A percentile compares a stretch with the other conserved stretches of the same genome.
These are phyloP conservation scores for Pedicia rivosa DNA, from an alignment of 2,888 invertebrate genomes.

Conservation along the genomic window DNA sequence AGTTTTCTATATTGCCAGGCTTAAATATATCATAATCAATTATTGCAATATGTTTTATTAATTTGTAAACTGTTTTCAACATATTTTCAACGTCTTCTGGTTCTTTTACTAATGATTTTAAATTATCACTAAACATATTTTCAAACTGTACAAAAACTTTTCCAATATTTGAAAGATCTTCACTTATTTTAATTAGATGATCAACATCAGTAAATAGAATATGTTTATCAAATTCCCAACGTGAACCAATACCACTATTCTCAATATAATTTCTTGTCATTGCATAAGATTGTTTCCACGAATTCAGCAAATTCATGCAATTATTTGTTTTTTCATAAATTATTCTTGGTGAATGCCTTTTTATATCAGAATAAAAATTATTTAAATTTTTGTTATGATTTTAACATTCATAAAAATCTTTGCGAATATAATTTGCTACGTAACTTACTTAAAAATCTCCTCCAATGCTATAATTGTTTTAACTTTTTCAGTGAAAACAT, in stretches of 20 bases:
- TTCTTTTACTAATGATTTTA: slow-evolving; percentile 75
- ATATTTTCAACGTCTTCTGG: slow-evolving; percentile 76
- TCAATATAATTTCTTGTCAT: slow-evolving; percentile 72
- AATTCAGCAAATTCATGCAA: slow-evolving; percentile 25
- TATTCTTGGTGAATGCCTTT: slow-evolving; percentile 21
- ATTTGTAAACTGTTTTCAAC: slow-evolving; percentile 58
- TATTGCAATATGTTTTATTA: slow-evolving; percentile 57
- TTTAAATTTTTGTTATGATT: not conserved
- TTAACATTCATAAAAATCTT: not conserved
- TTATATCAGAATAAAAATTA: slow-evolving; percentile 4
- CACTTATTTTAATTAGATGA: slow-evolving; percentile 65
- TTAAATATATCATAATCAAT: slow-evolving; percentile 74
- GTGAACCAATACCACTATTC: slow-evolving; percentile 61
- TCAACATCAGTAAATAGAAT: slow-evolving; percentile 70
- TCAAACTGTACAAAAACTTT: slow-evolving; percentile 73
- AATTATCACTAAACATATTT: slow-evolving; percentile 73
- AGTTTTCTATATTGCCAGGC: slow-evolving; percentile 62
- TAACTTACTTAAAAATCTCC: slow-evolving; percentile 56
- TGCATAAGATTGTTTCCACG: slow-evolving; percentile 47
- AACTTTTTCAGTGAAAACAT: slow-evolving; percentile 64
- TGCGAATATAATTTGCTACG: not conserved
- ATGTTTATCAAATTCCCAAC: slow-evolving; percentile 86
- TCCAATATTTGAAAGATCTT: slow-evolving; percentile 62
- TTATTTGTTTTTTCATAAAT: slow-evolving; percentile 25
- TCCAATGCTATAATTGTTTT: slow-evolving; percentile 51